Evolutionary conservation across 1,140 invertebrate genomes (phyloP).

Genomic region (Limonius californicus): DNA sequence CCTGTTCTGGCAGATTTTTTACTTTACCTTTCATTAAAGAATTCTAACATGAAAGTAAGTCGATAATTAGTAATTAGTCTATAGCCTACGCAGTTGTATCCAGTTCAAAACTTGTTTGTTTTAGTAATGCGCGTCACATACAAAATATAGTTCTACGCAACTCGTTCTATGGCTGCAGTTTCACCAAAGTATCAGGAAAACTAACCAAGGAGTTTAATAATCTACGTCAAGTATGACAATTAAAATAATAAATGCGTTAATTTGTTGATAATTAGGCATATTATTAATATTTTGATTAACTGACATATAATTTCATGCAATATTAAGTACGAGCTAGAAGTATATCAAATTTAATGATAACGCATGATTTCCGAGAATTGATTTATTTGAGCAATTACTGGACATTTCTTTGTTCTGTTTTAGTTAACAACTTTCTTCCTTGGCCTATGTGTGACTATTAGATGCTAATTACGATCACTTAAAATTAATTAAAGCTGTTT

Average conservation of each 20-base stretch:
- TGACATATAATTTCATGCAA: neutral
- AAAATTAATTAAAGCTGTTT: too few species aligned
- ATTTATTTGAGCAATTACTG: too few species aligned
- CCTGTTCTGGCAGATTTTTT: neutral
- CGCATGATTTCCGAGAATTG: too few species aligned
- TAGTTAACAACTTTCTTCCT: too few species aligned
- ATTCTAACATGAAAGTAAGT: slow-evolving; percentile 10
- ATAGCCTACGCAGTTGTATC: neutral
- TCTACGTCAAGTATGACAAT: neutral
- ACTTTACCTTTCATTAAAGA: slow-evolving; percentile 5
- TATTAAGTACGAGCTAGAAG: neutral
- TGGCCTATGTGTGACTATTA: too few species aligned
- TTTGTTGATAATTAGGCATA: neutral
- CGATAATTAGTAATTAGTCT: slow-evolving; percentile 11
- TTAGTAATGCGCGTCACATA: slow-evolving; percentile 10
- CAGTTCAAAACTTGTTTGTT: slow-evolving; percentile 14
- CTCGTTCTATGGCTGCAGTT: neutral
- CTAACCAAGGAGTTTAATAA: neutral
- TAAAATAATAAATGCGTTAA: neutral
- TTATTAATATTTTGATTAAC: neutral
- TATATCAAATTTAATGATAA: neutral
- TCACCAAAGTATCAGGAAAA: neutral
- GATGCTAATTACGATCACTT: too few species aligned
- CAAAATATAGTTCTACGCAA: neutral
- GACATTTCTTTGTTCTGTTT: too few species aligned